These are phyloP conservation scores for Romanogobio albipinnatus DNA, from an alignment of 2,113 vertebrate species.

Conservation along the genomic window DNA sequence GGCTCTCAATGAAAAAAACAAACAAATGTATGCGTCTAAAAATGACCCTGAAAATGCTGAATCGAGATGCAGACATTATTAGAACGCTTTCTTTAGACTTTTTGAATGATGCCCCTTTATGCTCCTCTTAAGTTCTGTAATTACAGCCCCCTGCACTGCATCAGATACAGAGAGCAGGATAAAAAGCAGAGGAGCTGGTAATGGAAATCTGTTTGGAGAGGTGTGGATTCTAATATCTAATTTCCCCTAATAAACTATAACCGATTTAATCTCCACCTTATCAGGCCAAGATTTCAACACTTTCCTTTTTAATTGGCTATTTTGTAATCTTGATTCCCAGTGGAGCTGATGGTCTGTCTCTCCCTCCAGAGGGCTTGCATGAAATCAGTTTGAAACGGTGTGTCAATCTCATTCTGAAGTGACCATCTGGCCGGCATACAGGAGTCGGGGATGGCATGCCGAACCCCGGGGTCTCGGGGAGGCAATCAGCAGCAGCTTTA, in stretches of 20 bases:
- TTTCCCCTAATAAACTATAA: constrained; percentile 86
- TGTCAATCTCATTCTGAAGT: constrained; percentile 95
- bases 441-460: constrained; percentile 82
- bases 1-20: neutral
- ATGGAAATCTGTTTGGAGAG: constrained; percentile 82
- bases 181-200: constrained; percentile 74
- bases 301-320: constrained; percentile 98
- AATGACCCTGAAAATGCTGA: neutral
- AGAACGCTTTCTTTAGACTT: neutral
- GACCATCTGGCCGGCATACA: constrained; percentile 97
- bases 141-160: constrained; percentile 72
- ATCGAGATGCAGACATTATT: neutral
- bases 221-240: constrained; percentile 82
- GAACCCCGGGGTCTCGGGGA: constrained; percentile 85
- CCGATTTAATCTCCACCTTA: constrained; percentile 85
- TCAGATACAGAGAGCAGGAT: constrained; percentile 76
- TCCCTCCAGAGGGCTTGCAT: constrained; percentile 91
- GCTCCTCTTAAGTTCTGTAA: constrained; percentile 75
- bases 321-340: constrained; percentile 99
- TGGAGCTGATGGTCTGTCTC: constrained; percentile 90
- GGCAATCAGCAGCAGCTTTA: constrained; percentile 86
- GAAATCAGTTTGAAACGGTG: constrained; percentile 99
- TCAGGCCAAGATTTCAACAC: constrained; percentile 91
- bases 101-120: constrained; percentile 72
- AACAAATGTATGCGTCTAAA: neutral